Base-by-base conservation (phyloP, 2,888 invertebrate species). In the Cecidostiba fungosa region DNA sequence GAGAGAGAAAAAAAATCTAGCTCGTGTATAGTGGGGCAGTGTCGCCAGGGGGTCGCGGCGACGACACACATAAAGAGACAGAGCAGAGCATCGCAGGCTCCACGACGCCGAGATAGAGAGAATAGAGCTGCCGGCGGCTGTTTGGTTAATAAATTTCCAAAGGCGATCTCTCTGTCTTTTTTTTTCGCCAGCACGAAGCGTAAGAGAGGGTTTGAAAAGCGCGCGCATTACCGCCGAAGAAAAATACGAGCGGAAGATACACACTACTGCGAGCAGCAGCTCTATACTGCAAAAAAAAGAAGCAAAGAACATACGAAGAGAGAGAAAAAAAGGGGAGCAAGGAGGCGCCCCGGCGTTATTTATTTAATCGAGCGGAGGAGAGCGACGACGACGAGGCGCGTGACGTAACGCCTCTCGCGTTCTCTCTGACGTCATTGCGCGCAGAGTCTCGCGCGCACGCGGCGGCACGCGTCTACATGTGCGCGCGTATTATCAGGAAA, bases 141-240 rank as follows among this genome's bases (percentile, higher is more conserved):
- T 83, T 83, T 83, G 83, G 43, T 83, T 77, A 83, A 83, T 83
- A 83, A 83, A 83, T 83, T 83, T 83, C 83, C 72, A 77, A 83
- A 77, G 16, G 32, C 16, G 1, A 29, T 74, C 26, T n/a, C 26
- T n/a, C 23, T n/a, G 29, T 39, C 36, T 23, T 32, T 54, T 54
- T 76, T 39, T 77, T 23, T 62, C 26, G 19, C 74, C 0, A 1
- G n/a, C 16, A 4, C 50, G 14, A n/a, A n/a, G n/a, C n/a, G 0
- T 14, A 19, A 19, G n/a, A 0, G 23, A 26, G 50, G 23, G 6
- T 78, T 32, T 69, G 10, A 43, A 66, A 66, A 29, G 66, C 66
- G 29, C 72, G 72, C 39, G 39, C 72, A 39, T 39, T n/a, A 32
- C 19, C 70, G 16, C 14, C 70, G 23, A 66, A 66, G 26, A 66